Percentiles rank a stretch among this genome's conserved stretches.
Evolutionary conservation across 1,140 invertebrate genomes (phyloP).

Genomic region (Hormaphis cornu): DNA sequence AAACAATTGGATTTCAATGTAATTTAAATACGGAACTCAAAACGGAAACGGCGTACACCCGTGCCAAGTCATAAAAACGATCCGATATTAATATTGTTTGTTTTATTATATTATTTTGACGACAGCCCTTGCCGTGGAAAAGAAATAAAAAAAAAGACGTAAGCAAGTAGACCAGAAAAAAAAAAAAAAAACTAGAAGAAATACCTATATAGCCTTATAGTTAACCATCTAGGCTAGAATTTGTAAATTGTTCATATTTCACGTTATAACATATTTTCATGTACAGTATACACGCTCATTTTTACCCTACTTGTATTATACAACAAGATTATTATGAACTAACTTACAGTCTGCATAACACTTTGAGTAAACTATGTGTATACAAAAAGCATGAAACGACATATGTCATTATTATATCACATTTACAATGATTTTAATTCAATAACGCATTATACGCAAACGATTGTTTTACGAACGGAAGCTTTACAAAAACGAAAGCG

Average conservation of each 20-base stretch:
- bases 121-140: constrained; percentile 26
- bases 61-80: neutral
- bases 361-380: neutral
- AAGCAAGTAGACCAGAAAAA: constrained; percentile 27
- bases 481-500: neutral
- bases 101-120: constrained; percentile 28
- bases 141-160: constrained; percentile 32
- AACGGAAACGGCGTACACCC: neutral
- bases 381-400: constrained; percentile 17
- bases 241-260: neutral
- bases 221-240: constrained; percentile 16
- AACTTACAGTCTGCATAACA: neutral
- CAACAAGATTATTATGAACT: neutral
- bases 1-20: constrained; percentile 18
- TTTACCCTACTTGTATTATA: neutral
- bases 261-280: neutral
- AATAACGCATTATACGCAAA: neutral
- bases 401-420: neutral
- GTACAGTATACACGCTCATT: neutral
- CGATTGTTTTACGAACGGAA: neutral
- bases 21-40: constrained; percentile 11
- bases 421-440: neutral
- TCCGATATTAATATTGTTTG: constrained; percentile 11
- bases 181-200: constrained; percentile 3
- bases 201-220: neutral